phyloP scores from a whole-genome alignment of 2,113 vertebrate species.

The Gadus chalcogrammus region DNA sequence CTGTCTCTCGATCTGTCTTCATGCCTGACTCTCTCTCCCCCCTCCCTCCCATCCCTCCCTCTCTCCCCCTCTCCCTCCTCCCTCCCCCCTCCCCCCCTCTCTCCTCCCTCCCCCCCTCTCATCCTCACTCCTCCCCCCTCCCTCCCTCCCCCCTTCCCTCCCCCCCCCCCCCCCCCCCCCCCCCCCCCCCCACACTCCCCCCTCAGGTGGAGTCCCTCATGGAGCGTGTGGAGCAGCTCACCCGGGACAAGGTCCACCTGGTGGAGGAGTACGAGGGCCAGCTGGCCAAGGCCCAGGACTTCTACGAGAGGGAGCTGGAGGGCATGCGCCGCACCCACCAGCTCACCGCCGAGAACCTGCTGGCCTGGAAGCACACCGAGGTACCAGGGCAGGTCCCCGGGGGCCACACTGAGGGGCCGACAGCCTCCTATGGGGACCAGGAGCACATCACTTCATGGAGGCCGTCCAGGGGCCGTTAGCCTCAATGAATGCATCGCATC shows the following conservation, averaged over 20 bases:
- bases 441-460: too few relatives aligned
- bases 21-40: too few relatives aligned
- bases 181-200: not conserved
- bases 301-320: conserved; percentile 92
- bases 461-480: too few relatives aligned
- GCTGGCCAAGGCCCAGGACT: conserved; percentile 87
- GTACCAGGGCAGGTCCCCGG: conserved; percentile 30
- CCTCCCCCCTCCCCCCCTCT: too few relatives aligned
- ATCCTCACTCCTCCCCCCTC: not conserved
- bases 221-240: conserved; percentile 82
- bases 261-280: conserved; percentile 93
- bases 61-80: too few relatives aligned
- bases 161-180: not conserved
- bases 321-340: conserved; percentile 91
- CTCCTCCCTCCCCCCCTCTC: not conserved
- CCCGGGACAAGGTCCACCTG: conserved; percentile 81
- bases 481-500: too few relatives aligned
- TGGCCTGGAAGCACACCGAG: conserved; percentile 93
- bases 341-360: conserved; percentile 90
- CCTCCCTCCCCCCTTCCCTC: not conserved
- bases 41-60: too few relatives aligned
- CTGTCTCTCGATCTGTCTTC: too few relatives aligned
- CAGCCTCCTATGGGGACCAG: too few relatives aligned
- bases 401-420: too few relatives aligned
- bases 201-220: conserved; percentile 79